Conservation (phyloP, 2,113 vertebrate species). For the Hoplias malabaricus region DNA sequence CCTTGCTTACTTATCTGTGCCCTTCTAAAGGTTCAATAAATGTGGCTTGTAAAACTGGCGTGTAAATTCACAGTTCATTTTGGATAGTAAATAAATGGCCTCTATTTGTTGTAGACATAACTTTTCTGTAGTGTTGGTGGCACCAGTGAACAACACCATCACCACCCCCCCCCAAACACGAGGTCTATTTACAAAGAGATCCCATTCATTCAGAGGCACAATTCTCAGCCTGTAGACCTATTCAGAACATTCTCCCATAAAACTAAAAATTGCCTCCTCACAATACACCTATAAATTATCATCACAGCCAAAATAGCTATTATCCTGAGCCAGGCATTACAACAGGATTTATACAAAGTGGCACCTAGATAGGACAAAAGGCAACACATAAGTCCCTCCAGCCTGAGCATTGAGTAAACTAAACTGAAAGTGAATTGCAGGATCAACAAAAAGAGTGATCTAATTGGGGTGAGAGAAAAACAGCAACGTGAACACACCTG, state of each 20-base stretch:
- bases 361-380: neutral
- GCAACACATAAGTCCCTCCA: neutral
- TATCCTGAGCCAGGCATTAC: neutral
- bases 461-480: neutral
- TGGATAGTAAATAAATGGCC: too few species aligned
- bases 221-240: neutral
- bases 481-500: neutral
- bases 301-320: constrained; percentile 12
- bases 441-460: neutral
- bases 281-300: constrained; percentile 5
- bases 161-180: neutral
- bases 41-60: too few species aligned
- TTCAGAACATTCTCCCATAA: neutral
- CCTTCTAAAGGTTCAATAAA: too few species aligned
- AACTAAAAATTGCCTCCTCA: neutral
- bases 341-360: neutral
- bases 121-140: too few species aligned
- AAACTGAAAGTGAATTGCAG: neutral
- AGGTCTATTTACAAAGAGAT: neutral
- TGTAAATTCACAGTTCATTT: too few species aligned
- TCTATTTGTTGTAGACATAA: too few species aligned
- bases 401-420: neutral
- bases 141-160: too few species aligned
- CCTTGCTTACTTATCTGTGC: too few species aligned
- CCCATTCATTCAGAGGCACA: neutral